phyloP scores from a whole-genome alignment of 2,797 vertebrate species.

The Sandelia bainsii region DNA sequence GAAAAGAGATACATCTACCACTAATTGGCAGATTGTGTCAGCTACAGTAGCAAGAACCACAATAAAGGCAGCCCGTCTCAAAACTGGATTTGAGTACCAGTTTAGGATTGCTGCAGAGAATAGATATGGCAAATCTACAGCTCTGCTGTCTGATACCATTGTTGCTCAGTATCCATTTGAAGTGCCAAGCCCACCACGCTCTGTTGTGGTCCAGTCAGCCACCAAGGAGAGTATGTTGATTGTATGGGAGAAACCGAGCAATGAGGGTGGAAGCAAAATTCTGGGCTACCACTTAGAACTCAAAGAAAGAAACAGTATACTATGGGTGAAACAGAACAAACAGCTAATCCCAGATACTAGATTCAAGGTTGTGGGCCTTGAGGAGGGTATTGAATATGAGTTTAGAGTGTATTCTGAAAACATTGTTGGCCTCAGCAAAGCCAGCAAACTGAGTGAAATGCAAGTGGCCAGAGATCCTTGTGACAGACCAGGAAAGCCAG shows the following conservation, averaged over 20 bases:
- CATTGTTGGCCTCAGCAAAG: constrained; percentile 94
- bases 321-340: constrained; percentile 97
- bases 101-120: constrained; percentile 99
- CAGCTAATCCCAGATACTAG: constrained; percentile 92
- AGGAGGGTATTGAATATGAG: constrained; percentile 99
- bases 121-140: constrained; percentile 95
- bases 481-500: constrained; percentile 95
- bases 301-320: constrained; percentile 97
- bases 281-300: constrained; percentile 95
- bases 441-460: constrained; percentile 93
- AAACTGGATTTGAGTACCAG: constrained; percentile 96
- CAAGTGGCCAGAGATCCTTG: constrained; percentile 95
- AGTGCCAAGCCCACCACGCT: constrained; percentile 91
- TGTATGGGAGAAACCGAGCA: constrained; percentile 94
- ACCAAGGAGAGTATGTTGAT: constrained; percentile 96
- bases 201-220: constrained; percentile 87
- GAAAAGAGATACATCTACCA: constrained; percentile 97
- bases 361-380: constrained; percentile 92
- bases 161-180: constrained; percentile 97
- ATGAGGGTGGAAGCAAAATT: constrained; percentile 95
- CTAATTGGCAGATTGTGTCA: constrained; percentile 97
- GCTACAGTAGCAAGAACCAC: constrained; percentile 98
- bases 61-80: constrained; percentile 93
- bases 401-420: constrained; percentile 98
- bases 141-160: constrained; percentile 90